phyloP scores from a whole-genome alignment of 2,797 vertebrate genomes.

The Salmo trutta region DNA sequence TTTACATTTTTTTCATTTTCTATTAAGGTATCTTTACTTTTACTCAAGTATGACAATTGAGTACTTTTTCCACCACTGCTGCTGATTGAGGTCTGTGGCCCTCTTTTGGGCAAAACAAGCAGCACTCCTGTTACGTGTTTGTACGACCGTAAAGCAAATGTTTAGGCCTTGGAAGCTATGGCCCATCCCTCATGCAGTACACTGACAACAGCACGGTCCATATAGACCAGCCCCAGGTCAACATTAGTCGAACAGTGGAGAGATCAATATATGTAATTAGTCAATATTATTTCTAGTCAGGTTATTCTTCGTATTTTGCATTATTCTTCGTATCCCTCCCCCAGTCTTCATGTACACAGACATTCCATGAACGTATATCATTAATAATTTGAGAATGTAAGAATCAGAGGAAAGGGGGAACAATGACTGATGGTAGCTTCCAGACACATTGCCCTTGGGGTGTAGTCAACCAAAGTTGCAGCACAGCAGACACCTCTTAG shows the following conservation, averaged over 20 bases:
- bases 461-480: background rate
- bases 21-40: no score
- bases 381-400: background rate
- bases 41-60: no score
- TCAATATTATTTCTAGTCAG: slow-evolving; percentile 52
- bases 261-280: slow-evolving; percentile 49
- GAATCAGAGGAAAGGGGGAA: background rate
- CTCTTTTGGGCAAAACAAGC: background rate
- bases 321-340: background rate
- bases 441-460: slow-evolving; percentile 7
- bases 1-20: no score
- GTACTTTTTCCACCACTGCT: background rate
- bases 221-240: slow-evolving; percentile 65
- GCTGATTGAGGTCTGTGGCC: background rate
- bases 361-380: background rate
- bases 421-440: background rate
- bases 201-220: slow-evolving; percentile 56
- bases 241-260: slow-evolving; percentile 57
- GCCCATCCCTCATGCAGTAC: slow-evolving; percentile 49
- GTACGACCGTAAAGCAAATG: no score
- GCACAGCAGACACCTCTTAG: slow-evolving; percentile 24
- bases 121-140: no score
- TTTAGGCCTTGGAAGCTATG: slow-evolving; percentile 2
- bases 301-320: background rate
- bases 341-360: background rate